Base-by-base conservation (phyloP, 2,113 vertebrate species). In the Athene noctua region DNA sequence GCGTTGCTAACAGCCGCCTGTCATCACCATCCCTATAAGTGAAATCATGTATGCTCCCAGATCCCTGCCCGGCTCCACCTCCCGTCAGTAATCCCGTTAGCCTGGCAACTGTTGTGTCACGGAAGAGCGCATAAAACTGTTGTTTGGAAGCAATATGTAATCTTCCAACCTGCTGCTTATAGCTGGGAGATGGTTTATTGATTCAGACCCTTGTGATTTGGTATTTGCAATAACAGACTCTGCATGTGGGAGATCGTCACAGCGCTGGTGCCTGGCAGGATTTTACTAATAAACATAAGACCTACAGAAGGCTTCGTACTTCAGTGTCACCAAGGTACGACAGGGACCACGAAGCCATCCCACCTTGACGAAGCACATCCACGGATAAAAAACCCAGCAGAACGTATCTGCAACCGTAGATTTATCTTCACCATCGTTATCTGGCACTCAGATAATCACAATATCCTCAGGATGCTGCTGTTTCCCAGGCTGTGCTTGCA, bases 201-300 rank as follows among this genome's bases (percentile, higher is more conserved):
- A 97, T 95, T 96, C 97, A 96, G 91, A 34, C 91, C 91, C 96
- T 96, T 95, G 93, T 94, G 97, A 95, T 96, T 93, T 94, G 95
- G 93, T 96, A 95, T 97, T 97, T 96, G 95, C 96, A 96, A 95
- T 95, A 97, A 96, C 94, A 91, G 93, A 25, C 95, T 87, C 92
- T 2, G 63, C 89, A 68, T 90, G 92, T 83, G 91, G 80, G 88
- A 94, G 93, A 92, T 92, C 85, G 58, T 89, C 92, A 58, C 94
- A 18, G 89, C 32, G 44, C 90, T 91, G 82, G 91, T 92, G 96
- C 95, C 91, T 92, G 94, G 93, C 96, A 90, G 94, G 96, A 88
- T 80, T 90, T 90, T 73, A 1, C 96, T 95, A 86, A 91, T 87
- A 91, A 95, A 95, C 91, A n/a, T 27, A 61, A 91, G 92, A 67